Evolutionary conservation across 2,888 invertebrate genomes (phyloP).

Genomic region (Apodemia hepburni): DNA sequence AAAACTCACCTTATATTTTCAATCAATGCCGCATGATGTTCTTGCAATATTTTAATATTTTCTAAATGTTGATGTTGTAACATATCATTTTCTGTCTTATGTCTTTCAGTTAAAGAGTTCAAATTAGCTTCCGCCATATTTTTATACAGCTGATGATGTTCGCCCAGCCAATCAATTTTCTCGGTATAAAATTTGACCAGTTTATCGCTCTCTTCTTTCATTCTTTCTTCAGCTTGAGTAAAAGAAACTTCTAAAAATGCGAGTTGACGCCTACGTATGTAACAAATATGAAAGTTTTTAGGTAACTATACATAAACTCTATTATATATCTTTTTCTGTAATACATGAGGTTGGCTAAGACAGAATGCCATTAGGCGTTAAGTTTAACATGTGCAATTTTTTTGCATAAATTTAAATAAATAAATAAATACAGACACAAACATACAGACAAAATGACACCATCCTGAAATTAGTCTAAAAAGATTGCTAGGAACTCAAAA

Average conservation of each 20-base stretch:
- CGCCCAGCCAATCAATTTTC: conserved; percentile 74
- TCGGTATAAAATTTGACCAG: conserved; percentile 69
- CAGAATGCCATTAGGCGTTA: too few relatives aligned
- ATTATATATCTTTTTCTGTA: too few relatives aligned
- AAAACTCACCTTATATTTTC: conserved; percentile 75
- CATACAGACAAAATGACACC: too few relatives aligned
- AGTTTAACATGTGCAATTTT: too few relatives aligned
- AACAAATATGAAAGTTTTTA: not conserved
- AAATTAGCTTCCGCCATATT: conserved; percentile 76
- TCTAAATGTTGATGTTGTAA: conserved; percentile 69
- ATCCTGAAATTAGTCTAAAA: too few relatives aligned
- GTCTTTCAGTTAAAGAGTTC: conserved; percentile 63
- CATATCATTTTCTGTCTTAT: conserved; percentile 62
- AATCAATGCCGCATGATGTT: conserved; percentile 75
- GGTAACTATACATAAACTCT: too few relatives aligned
- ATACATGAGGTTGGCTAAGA: too few relatives aligned
- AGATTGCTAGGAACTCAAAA: too few relatives aligned
- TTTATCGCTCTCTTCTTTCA: conserved; percentile 80
- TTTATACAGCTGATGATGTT: conserved; percentile 70
- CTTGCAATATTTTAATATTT: conserved; percentile 60
- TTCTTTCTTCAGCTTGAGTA: conserved; percentile 77
- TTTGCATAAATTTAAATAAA: too few relatives aligned
- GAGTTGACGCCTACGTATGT: conserved; percentile 75
- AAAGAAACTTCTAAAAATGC: conserved; percentile 78
- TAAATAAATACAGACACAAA: too few relatives aligned